Evolutionary conservation across 2,888 invertebrate genomes (phyloP), one percentile per base, ranked within the genome.

Genomic region (Tricholauxania praeusta): DNA sequence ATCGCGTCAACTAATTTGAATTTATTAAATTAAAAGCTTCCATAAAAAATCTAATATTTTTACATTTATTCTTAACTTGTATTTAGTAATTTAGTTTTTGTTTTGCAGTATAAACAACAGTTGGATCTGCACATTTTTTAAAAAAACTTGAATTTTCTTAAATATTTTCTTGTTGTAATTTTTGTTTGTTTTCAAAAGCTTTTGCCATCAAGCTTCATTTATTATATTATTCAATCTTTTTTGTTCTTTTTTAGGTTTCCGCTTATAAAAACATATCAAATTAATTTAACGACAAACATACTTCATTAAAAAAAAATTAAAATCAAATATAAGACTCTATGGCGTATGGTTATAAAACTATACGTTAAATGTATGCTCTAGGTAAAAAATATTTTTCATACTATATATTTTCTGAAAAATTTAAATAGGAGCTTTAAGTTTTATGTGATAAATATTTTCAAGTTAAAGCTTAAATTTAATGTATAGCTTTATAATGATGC

Each of bases 91-190:
- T 68, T 19, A 55, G 63, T 59, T 72, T 73, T 22, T 64, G 69
- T 55, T 59, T 57, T 60, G 57, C 57, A 70, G 39, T 57, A 60
- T 60, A 60, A 60, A 32, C 28, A 60, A 12, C 28, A 32, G 6
- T 60, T 28, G 32, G 15, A 60, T 60, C 14, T 32, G 39, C 28
- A 17, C 4, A 17, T 57, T 57, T 57, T 6, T 57, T 62, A 66
- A 74, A 65, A 71, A 71, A 71, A 68, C 53, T 64, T 74, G 74
- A 70, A 67, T 59, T 74, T 69, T 48, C 47, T 63, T 48, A 48
- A 28, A 63, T 53, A 28, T 49, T 32, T 17, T 67, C 39, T 55
- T 65, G 48, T 39, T 48, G 12, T 12, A 28, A 28, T 12, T 63
- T 63, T 66, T 64, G 39, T 73, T 72, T 62, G 17, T 19, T n/a